Evolutionary conservation across 2,797 vertebrate species (phyloP), one percentile per base, ranked within the genome.

Genomic region (Pseudochirops cupreus): DNA sequence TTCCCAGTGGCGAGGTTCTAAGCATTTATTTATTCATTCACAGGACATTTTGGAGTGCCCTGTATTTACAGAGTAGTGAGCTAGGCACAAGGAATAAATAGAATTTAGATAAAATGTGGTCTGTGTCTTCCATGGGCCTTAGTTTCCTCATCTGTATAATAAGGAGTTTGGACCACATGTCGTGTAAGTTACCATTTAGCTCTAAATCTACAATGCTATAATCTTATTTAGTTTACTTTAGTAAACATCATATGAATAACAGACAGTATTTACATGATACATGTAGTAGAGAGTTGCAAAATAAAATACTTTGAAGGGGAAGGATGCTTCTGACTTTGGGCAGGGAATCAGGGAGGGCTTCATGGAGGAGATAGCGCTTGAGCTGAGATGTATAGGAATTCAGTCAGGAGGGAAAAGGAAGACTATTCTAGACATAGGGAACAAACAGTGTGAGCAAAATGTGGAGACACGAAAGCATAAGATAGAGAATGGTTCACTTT

Each of bases 161-260:
- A 50, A 96, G 91, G 39, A 54, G 95, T 95, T 94, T 96, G 56
- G 91, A 93, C 91, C 57, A 91, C 26, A 95, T 89, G 92, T 56
- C 54, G 31, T 96, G 31, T 28, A 50, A 56, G 24, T 11, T 53
- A 39, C 91, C 57, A 74, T 97, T 26, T 10, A 93, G 52, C 16
- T 94, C 18, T 67, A 91, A 92, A 94, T 46, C 74, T 46, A 26
- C 1, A 11, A 46, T 46, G 39, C 74, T 82, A 4, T 82, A 82
- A 74, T 39, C n/a, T 39, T 39, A 10, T 10, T 74, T n/a, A 16
- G 5, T 39, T 74, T 39, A 39, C 33, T 18, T 0, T 39, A 39
- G n/a, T 39, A 24, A 26, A 3, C 74, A 26, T 24, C 39, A 82
- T 82, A 10, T 26, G 39, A 46, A 39, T 46, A 46, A 82, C 46